Base-by-base conservation (phyloP, 2,113 vertebrate genomes). In the Gasterosteus nipponicus region DNA sequence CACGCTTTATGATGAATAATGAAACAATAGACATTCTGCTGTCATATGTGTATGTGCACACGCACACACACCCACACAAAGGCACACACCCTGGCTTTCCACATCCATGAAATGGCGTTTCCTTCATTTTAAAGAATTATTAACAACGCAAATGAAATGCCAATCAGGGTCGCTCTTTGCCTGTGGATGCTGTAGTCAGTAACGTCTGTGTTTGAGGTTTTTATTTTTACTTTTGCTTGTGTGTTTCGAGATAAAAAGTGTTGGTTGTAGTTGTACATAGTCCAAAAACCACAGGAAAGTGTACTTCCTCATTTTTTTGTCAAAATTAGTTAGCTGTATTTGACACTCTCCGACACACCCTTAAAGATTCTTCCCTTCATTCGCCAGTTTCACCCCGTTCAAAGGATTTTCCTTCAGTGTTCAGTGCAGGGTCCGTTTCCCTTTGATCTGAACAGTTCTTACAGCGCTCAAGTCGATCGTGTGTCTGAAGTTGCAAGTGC, bases 1-100 rank as follows among this genome's bases (percentile, higher is more conserved):
- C 78, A 80, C 69, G 73, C 73, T 75, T 69, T 69, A 66, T 75
- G 31, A 88, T 93, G 84, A 91, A 91, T 93, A 87, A 90, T 93
- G 69, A 81, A 92, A 86, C 16, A 2, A 81, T 51, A 67, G 68
- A 72, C 58, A 85, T 78, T 86, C 75, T 81, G 76, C 76, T 57
- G 59, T 80, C 77, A 69, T 74, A 7, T 38, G 35, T 33, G 14
- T 69, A 77, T 63, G 56, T 78, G 31, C 39, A 35, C 57, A 15
- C 59, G 29, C 41, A 75, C n/a, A 57, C 72, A 31, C 26, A 39
- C 41, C 35, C 10, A 46, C 44, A 44, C 10, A 59, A 69, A 66
- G 38, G 42, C 60, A 58, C 77, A 82, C 61, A 73, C 58, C 38
- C 63, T 19, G n/a, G 16, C 56, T 69, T 51, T 86, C 58, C 57